Base-by-base conservation (phyloP, 1,140 invertebrate species). In the Bombus pascuorum region DNA sequence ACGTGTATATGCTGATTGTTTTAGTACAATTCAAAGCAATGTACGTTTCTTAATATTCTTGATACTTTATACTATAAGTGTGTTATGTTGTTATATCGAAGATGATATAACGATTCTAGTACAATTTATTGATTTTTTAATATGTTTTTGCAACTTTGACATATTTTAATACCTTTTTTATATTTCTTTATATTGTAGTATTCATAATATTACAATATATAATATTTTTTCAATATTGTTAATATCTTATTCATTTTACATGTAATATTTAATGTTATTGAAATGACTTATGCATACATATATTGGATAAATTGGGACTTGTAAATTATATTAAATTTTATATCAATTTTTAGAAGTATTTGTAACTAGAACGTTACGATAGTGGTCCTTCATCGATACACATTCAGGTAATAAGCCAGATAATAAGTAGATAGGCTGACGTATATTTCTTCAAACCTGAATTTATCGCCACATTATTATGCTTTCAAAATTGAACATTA, bases 381-480 rank as follows among this genome's bases (percentile, higher is more conserved):
- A 42, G 32, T 13, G 12, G n/a, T 5, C 73, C 37, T 44, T 76
- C 83, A 47, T 81, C 66, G 79, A 68, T 72, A 86, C 79, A 44
- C 39, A 53, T 59, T 37, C 3, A 37, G 22, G 71, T 88, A 86
- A 83, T 86, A 39, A 34, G 2, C 25, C 42, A 53, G 47, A 53
- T 53, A 53, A 53, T 53, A 53, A 6, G 22, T 53, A 53, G 6
- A 53, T 22, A 53, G 47, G 47, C 47, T 8, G 47, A 53, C 47
- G 47, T 53, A 32, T 42, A 44, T 53, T 57, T 37, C 18, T 10
- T 12, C 9, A 22, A 53, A 39, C 3, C 66, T 22, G 32, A 76
- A 10, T n/a, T 44, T 53, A 32, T 59, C 47, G 18, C 5, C 28
- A 15, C 15, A 39, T 72, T 34, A 57, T 57, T 57, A 34, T 66